Conservation (phyloP, 2,797 vertebrate genomes). For the Cossypha polioptera region DNA sequence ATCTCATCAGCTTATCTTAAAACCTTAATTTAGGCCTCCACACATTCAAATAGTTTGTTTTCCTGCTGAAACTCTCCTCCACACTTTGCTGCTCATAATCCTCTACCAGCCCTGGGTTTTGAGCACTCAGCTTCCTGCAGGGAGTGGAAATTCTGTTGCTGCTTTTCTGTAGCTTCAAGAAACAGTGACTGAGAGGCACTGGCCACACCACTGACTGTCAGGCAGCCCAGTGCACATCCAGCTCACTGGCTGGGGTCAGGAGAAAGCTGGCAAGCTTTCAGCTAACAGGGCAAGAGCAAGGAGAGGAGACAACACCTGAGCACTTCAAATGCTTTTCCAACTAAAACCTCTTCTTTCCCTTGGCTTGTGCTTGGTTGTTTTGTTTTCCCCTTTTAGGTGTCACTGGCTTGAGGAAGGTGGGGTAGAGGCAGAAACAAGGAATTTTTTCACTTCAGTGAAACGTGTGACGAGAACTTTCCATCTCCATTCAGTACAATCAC, state of each 20-base stretch:
- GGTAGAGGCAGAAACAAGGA: not conserved
- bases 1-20: not conserved
- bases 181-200: not conserved
- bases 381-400: not conserved
- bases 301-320: not conserved
- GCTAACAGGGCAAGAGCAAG: not conserved
- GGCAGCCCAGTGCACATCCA: not conserved
- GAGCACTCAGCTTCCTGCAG: not conserved
- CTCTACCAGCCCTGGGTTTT: not conserved
- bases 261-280: not conserved
- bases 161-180: not conserved
- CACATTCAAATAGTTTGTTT: not conserved
- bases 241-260: not conserved
- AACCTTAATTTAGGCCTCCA: not conserved
- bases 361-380: not conserved
- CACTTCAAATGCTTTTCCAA: not conserved
- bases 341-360: not conserved
- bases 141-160: not conserved
- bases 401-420: not conserved
- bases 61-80: not conserved
- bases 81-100: accelerated
- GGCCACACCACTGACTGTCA: not conserved
- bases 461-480: accelerated
- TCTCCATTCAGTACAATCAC: not conserved
- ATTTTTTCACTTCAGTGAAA: not conserved